Percentiles rank a stretch among this genome's conserved stretches.
phyloP scores from a whole-genome alignment of 2,113 vertebrate species.

The Scomber scombrus region DNA sequence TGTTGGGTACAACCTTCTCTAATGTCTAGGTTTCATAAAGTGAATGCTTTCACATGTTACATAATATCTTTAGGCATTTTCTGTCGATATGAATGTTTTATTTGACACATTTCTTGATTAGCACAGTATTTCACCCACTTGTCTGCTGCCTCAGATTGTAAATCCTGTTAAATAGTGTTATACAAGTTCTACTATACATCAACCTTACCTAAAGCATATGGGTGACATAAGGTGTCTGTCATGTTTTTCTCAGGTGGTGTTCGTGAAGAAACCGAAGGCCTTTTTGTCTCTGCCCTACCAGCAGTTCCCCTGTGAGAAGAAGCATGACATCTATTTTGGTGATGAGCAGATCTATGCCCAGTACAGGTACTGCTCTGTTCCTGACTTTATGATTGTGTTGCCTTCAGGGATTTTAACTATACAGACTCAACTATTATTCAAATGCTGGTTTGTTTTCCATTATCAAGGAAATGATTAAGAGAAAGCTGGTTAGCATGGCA shows the following conservation, averaged over 20 bases:
- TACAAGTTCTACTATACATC: too few species aligned
- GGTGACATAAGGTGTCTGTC: neutral
- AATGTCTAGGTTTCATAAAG: neutral
- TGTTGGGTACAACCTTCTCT: neutral
- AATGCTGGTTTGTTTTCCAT: too few species aligned
- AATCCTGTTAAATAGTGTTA: neutral
- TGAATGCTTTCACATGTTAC: neutral
- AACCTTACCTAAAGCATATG: neutral
- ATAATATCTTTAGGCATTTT: neutral
- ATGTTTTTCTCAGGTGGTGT: constrained; percentile 89
- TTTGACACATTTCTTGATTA: too few species aligned
- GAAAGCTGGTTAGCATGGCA: neutral
- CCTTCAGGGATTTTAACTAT: too few species aligned
- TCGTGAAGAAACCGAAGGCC: constrained; percentile 88
- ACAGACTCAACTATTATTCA: too few species aligned
- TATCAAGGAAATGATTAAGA: neutral
- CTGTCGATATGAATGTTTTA: too few species aligned
- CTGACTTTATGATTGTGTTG: neutral
- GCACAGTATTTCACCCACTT: too few species aligned
- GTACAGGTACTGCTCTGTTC: constrained; percentile 86
- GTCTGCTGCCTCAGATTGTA: neutral
- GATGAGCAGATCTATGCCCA: constrained; percentile 89
- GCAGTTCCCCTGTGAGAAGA: constrained; percentile 92
- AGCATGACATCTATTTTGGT: constrained; percentile 91
- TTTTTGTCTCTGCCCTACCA: constrained; percentile 88